Evolutionary conservation across 2,888 invertebrate species (phyloP), one percentile per base, ranked within the genome.

Genomic region (Gisinianus flammeolus): DNA sequence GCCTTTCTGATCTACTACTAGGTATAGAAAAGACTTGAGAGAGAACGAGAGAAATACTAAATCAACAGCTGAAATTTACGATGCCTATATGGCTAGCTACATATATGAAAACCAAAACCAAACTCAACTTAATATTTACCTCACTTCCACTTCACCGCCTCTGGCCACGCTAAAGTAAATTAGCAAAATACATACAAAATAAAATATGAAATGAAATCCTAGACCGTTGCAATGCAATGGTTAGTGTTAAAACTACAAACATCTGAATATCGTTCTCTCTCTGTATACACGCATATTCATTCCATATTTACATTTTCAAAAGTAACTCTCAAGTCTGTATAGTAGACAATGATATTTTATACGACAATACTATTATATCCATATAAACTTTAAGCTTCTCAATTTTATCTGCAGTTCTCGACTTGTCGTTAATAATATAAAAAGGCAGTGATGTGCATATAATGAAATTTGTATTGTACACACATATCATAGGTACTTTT

Each of bases 121-220:
- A 64, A 44, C 19, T 44, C 44, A 68, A 26, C 19, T 12, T 68
- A 35, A 68, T 44, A 44, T 68, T 31, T 68, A 22, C 35, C 12
- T 68, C 19, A 31, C 68, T 68, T 24, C 22, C 68, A 68, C 35
- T 68, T 30, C 10, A 66, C 66, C 31, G 35, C 68, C 68, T 33
- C 6, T 68, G 68, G 68, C 68, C 44, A 68, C 35, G 68, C 68
- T 68, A 35, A 44, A 35, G 35, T 44, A 68, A 68, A 22, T 68
- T 68, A 22, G 16, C 62, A 68, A 24, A 66, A 66, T 10, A n/a
- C n/a, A n/a, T n/a, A n/a, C n/a, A n/a, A n/a, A n/a, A n/a, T n/a
- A n/a, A n/a, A n/a, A 44, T 44, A 6, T 4, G 6, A 44, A 44
- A 44, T 44, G 44, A 19, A 44, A 44, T 44, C 44, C 19, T 6